phyloP scores from a whole-genome alignment of 2,888 invertebrate genomes.

The Mythimna vitellina region DNA sequence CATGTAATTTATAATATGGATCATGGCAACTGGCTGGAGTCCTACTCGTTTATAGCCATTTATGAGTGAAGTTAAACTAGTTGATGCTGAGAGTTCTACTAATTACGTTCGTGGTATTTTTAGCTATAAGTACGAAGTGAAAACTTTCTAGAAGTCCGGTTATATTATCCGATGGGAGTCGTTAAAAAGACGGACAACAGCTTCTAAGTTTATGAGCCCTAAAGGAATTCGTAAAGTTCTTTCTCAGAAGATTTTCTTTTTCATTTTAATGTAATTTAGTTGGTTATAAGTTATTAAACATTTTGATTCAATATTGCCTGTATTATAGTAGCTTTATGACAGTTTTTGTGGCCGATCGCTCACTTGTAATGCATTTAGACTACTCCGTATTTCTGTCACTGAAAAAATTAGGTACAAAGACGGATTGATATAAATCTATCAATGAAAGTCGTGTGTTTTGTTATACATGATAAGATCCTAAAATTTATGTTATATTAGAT shows the following conservation, averaged over 20 bases:
- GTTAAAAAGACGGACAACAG: conserved; percentile 8
- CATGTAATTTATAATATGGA: conserved; percentile 70
- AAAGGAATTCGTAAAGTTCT: background rate
- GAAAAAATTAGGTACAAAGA: background rate
- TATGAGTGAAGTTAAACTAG: conserved; percentile 28
- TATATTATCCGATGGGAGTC: conserved; percentile 19
- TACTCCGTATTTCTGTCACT: background rate
- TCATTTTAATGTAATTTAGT: background rate
- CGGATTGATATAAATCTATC: background rate
- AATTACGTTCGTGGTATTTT: conserved; percentile 37
- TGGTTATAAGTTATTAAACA: background rate
- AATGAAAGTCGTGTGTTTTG: background rate
- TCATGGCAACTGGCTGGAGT: conserved; percentile 43
- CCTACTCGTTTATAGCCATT: conserved; percentile 42
- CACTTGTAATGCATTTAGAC: conserved; percentile 3
- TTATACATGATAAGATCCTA: background rate
- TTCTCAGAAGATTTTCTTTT: conserved; percentile 1
- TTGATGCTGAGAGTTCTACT: conserved; percentile 40
- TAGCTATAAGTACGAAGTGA: conserved; percentile 4
- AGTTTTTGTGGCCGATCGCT: background rate
- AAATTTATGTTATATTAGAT: background rate
- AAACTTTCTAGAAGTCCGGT: conserved; percentile 13
- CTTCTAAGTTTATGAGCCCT: conserved; percentile 31
- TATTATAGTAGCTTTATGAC: background rate
- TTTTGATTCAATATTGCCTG: background rate